Base-by-base conservation (phyloP, 2,797 vertebrate species). In the Acanthopagrus latus region DNA sequence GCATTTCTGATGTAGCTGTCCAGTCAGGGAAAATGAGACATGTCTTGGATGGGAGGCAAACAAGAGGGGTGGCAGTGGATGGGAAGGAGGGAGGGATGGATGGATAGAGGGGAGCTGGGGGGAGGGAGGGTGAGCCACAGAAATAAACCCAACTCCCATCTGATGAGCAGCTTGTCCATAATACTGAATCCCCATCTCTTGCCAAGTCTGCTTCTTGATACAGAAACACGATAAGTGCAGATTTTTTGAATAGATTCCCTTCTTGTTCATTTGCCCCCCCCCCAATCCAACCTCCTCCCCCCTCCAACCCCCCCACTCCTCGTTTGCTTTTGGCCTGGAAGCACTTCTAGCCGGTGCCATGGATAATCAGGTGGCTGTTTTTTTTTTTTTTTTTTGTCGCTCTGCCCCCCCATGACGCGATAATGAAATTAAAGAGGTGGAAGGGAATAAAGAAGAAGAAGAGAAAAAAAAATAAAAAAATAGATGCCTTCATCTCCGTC, bases 111-210 rank as follows among this genome's bases (percentile, higher is more conserved):
- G 64, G 71, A 50, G 52, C 0, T 2, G 33, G 44, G 38, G 63
- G 50, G 63, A 17, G 33, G 29, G 68, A 58, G 76, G 73, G 80
- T 41, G 84, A 80, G 80, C 71, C 88, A 90, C 89, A 88, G 91
- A 94, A 94, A 95, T 94, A 94, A 95, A 93, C 91, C 89, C 91
- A 86, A 89, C 91, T 94, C 94, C 94, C 94, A 96, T 95, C 94
- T 95, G 95, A 95, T 94, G 95, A 95, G 94, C 95, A 95, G 95
- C 95, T 95, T 95, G 95, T 94, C 93, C 92, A 91, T 95, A 94
- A 95, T 91, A 92, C 92, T 91, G 93, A 93, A 90, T 87, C 85
- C 46, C 64, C 41, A 1, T 74, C 86, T 83, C 76, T 80, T 94
- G 95, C 95, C 95, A 95, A 95, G 87, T 90, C 81, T 83, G 82